Evolutionary conservation across 2,797 vertebrate species (phyloP).

Genomic region (Acestrorhynchus altus): DNA sequence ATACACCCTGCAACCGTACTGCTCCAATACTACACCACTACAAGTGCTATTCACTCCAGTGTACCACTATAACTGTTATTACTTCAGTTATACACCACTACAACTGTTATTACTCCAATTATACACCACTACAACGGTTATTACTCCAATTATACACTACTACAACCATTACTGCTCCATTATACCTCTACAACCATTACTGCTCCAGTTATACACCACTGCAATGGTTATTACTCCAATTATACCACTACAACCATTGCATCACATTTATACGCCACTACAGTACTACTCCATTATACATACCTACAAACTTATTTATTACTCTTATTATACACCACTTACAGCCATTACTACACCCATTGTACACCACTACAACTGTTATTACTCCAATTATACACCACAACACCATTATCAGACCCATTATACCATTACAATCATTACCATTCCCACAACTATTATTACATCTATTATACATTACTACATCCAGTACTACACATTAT

Average conservation of each 20-base stretch:
- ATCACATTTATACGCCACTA: too few relatives aligned
- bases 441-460: too few relatives aligned
- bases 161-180: neutral
- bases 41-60: too few relatives aligned
- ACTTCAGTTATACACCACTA: neutral
- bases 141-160: neutral
- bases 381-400: neutral
- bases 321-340: too few relatives aligned
- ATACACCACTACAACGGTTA: neutral
- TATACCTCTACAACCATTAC: neutral
- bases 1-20: too few relatives aligned
- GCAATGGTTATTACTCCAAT: neutral
- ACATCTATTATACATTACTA: too few relatives aligned
- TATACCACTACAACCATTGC: neutral
- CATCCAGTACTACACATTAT: too few relatives aligned
- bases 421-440: too few relatives aligned
- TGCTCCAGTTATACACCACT: neutral
- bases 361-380: neutral
- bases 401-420: too few relatives aligned
- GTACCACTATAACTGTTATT: neutral
- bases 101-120: neutral
- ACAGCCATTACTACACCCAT: neutral
- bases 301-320: too few relatives aligned
- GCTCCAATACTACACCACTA: neutral
- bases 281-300: too few relatives aligned